phyloP scores from a whole-genome alignment of 2,888 invertebrate species.

The Plebejus anna region DNA sequence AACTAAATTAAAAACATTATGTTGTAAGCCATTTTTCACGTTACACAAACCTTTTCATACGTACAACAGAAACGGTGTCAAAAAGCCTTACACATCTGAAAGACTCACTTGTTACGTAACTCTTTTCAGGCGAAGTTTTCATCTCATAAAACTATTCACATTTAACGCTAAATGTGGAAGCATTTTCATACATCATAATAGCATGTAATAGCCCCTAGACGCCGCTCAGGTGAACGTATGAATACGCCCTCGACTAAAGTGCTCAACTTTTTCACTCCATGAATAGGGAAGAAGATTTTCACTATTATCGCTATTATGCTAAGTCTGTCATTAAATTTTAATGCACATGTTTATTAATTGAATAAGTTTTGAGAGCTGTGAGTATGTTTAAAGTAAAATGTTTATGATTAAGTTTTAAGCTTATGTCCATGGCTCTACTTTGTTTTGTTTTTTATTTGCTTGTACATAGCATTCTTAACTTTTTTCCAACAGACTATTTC shows the following conservation, averaged over 20 bases:
- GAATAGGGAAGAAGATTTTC: slow-evolving; percentile 39
- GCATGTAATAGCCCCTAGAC: slow-evolving; percentile 48
- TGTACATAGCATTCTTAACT: too few species aligned
- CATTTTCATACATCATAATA: slow-evolving; percentile 44
- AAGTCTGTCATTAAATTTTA: slow-evolving; percentile 15
- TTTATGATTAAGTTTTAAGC: background rate
- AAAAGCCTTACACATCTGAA: background rate
- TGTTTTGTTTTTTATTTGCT: too few species aligned
- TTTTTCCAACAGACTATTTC: too few species aligned
- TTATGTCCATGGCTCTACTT: background rate
- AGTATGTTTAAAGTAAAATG: background rate
- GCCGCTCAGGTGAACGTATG: slow-evolving; percentile 47
- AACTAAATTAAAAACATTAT: background rate
- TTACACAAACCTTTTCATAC: background rate
- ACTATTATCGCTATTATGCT: slow-evolving; percentile 28
- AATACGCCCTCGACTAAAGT: slow-evolving; percentile 46
- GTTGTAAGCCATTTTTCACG: background rate
- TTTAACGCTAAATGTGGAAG: slow-evolving; percentile 48
- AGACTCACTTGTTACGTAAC: slow-evolving; percentile 9
- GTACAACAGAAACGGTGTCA: slow-evolving; percentile 5
- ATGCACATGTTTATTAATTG: slow-evolving; percentile 20
- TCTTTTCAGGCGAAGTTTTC: slow-evolving; percentile 19
- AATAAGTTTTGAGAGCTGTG: background rate
- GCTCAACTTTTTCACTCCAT: slow-evolving; percentile 27
- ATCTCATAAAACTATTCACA: slow-evolving; percentile 45